Evolutionary conservation across 2,888 invertebrate genomes (phyloP), one percentile per base, ranked within the genome.

Genomic region (Argyresthia goedartella): DNA sequence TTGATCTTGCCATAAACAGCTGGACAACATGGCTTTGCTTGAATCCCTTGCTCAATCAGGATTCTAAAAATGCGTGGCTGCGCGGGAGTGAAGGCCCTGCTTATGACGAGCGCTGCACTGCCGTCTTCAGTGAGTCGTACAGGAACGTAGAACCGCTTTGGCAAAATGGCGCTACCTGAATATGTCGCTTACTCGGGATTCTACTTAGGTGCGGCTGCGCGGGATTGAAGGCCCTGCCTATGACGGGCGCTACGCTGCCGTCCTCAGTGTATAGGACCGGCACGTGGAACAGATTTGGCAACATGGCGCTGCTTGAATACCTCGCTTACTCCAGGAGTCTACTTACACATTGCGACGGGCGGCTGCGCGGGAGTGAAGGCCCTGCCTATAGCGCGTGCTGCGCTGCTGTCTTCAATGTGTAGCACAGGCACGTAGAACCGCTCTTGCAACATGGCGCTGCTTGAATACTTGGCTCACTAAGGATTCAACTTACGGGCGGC

Each of bases 381-480:
- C 25, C 25, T 2, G 6, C 25, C 25, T 4, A 25, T 25, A 6
- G 6, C 25, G 25, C 2, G 25, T 6, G 6, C 25, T 2, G 25
- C 25, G 6, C 25, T 25, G 6, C 91, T 92, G 69, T 95, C 95
- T 57, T 91, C 91, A 1, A 92, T 88, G 66, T 97, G 89, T 58
- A 96, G 78, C 36, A 98, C 93, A 14, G 97, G 97, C 65, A 98
- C 95, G 82, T 95, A 97, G 87, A 89, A 96, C 41, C 91, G 90
- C 60, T 94, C 93, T 59, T 90, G 88, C 25, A 4, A 4, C 25
- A 25, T 6, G 25, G 2, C 25, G 25, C 25, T n/a, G 25, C 25
- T 25, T 25, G 25, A 25, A 25, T 25, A 2, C 3, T 6, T 25
- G 3, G 25, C 25, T 25, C 25, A 6, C 25, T 25, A 2, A 25